Conservation (phyloP, 2,113 vertebrate species). For the Merops nubicus region DNA sequence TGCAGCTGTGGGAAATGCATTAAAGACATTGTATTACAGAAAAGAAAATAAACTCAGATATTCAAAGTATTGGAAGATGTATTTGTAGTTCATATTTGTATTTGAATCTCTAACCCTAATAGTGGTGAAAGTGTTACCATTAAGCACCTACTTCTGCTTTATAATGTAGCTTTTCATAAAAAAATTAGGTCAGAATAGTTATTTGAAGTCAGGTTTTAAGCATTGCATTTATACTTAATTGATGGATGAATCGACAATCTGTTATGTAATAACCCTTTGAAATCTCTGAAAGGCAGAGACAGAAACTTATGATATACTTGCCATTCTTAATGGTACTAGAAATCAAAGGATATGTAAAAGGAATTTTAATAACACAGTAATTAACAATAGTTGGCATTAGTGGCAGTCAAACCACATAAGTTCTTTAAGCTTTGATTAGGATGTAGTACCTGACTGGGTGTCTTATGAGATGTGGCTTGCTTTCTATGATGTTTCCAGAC, state of each 20-base stretch:
- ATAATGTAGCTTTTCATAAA: slow-evolving; percentile 12
- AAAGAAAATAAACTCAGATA: background rate
- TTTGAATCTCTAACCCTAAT: background rate
- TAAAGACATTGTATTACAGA: background rate
- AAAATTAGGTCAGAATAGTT: slow-evolving; percentile 24
- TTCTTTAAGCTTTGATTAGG: slow-evolving; percentile 14
- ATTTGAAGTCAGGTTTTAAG: slow-evolving; percentile 38
- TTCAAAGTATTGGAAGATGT: background rate
- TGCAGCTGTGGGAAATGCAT: background rate
- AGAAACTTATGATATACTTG: background rate
- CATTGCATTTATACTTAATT: background rate
- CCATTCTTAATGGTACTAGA: background rate
- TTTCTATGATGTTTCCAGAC: background rate
- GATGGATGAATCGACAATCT: background rate
- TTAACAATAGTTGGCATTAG: slow-evolving; percentile 2
- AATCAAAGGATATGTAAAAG: slow-evolving; percentile 53
- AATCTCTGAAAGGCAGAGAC: background rate
- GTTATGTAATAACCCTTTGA: slow-evolving; percentile 38
- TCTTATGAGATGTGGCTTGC: background rate
- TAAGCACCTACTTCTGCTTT: background rate
- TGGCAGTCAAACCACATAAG: background rate
- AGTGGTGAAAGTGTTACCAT: background rate
- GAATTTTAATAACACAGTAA: background rate
- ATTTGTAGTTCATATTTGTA: background rate
- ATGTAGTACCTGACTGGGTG: background rate